Percentiles rank a stretch among this genome's conserved stretches.
Evolutionary conservation across 1,140 invertebrate species (phyloP).

Genomic region (Schlechtendalia chinensis): DNA sequence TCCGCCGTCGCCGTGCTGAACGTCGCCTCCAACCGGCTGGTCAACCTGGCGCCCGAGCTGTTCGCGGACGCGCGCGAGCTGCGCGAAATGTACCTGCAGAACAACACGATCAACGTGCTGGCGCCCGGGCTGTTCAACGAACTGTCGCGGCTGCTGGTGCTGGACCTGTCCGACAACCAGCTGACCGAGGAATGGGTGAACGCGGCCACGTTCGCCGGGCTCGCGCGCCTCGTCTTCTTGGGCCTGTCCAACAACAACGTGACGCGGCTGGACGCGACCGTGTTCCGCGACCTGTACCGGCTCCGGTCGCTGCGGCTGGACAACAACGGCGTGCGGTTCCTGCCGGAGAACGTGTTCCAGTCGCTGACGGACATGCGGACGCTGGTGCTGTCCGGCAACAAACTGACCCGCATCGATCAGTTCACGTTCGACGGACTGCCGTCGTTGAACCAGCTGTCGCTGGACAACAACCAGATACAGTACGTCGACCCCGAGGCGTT

Average conservation of each 20-base stretch:
- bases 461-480: constrained; percentile 81
- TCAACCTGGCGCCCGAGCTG: constrained; percentile 76
- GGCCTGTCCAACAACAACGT: constrained; percentile 81
- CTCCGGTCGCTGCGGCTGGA: constrained; percentile 78
- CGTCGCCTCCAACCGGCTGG: constrained; percentile 77
- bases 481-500: constrained; percentile 76
- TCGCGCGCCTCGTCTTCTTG: constrained; percentile 75
- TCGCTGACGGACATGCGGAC: constrained; percentile 79
- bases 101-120: constrained; percentile 82
- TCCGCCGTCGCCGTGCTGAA: constrained; percentile 72
- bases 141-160: constrained; percentile 73
- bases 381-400: constrained; percentile 81
- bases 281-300: constrained; percentile 77
- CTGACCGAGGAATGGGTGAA: constrained; percentile 84
- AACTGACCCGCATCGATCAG: constrained; percentile 72
- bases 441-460: constrained; percentile 72
- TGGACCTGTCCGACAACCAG: constrained; percentile 84
- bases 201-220: constrained; percentile 77
- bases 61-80: constrained; percentile 77
- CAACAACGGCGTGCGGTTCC: constrained; percentile 76
- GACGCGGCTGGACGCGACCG: constrained; percentile 71
- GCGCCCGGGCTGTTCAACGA: constrained; percentile 82
- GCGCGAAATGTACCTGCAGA: constrained; percentile 78
- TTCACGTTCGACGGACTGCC: constrained; percentile 75
- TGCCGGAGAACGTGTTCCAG: constrained; percentile 79